Percentiles rank a stretch among this genome's conserved stretches.
Conservation (phyloP, 2,113 vertebrate genomes). For the Dunckerocampus dactyliophorus region DNA sequence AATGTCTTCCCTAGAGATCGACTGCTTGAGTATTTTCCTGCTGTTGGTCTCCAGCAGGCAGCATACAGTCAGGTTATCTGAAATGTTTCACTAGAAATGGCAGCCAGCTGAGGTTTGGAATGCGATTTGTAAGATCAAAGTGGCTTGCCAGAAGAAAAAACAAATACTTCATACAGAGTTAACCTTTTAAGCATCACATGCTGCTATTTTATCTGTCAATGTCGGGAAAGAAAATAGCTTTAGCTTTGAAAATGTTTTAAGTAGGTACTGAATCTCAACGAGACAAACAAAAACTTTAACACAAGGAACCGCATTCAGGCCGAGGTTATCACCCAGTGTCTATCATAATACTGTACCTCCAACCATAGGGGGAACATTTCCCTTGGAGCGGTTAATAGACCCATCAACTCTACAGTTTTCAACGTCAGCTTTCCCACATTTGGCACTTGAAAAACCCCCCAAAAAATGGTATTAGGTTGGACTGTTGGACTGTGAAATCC, state of each 20-base stretch:
- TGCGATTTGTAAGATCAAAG: not conserved
- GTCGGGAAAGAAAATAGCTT: not conserved
- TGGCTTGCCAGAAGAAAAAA: not conserved
- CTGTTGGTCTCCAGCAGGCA: not conserved
- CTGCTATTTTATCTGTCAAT: not conserved
- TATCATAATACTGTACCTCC: too few species aligned
- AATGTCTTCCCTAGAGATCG: not conserved
- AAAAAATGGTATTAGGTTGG: not conserved
- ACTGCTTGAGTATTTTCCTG: not conserved
- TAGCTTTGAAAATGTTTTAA: slow-evolving; percentile 2
- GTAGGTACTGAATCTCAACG: not conserved
- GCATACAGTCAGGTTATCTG: not conserved
- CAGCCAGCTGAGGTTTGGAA: not conserved
- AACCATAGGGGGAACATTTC: too few species aligned
- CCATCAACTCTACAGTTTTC: too few species aligned
- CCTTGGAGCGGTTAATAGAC: too few species aligned
- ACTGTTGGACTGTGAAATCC: too few species aligned
- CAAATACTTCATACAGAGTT: not conserved
- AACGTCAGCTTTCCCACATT: not conserved
- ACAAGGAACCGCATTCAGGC: not conserved
- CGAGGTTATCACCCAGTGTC: too few species aligned
- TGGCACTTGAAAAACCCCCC: not conserved
- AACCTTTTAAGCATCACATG: not conserved
- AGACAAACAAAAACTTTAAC: not conserved
- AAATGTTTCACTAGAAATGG: not conserved